Base-by-base conservation (phyloP, 2,888 invertebrate species). In the Corythucha ciliata region DNA sequence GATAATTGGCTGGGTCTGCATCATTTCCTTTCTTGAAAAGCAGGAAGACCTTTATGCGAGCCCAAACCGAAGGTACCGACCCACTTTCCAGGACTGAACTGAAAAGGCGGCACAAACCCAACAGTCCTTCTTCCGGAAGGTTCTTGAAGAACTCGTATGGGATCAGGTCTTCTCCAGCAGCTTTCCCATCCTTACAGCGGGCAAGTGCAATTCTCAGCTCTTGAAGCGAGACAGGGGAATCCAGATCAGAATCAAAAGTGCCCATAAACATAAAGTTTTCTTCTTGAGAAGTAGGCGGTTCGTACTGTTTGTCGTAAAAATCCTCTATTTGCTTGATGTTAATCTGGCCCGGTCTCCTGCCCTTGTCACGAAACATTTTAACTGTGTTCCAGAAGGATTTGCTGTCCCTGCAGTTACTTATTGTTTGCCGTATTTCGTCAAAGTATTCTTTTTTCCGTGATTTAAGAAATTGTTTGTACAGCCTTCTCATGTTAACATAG, bases 341-440 rank as follows among this genome's bases (percentile, higher is more conserved):
- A 24, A 41, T 16, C 12, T 21, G 22, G 16, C 21, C 8, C 7
- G 8, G 10, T 4, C 21, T 20, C 7, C 4, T n/a, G 7, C 34
- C 24, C 36, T 34, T 47, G 8, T 16, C 14, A 20, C 24, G 20
- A 4, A 47, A 8, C 6, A n/a, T 39, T 21, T 21, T 36, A 20
- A 47, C 27, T 2, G 47, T 47, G n/a, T 47, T 5, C 47, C 47
- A 47, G 22, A 47, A 47, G 14, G 16, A 22, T 36, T 6, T 20
- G 12, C 25, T 10, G 4, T 47, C 22, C 14, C 36, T 34, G 3
- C 14, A 18, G 6, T 33, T 18, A 4, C 5, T 2, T 16, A 47
- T 14, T 5, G 25, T 8, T 2, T 20, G 16, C 8, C 25, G 22
- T 5, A 41, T 5, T 10, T 41, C 7, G 8, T 41, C 41, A 12